Conservation (phyloP, 2,113 vertebrate genomes). For the Falcunculus frontatus region DNA sequence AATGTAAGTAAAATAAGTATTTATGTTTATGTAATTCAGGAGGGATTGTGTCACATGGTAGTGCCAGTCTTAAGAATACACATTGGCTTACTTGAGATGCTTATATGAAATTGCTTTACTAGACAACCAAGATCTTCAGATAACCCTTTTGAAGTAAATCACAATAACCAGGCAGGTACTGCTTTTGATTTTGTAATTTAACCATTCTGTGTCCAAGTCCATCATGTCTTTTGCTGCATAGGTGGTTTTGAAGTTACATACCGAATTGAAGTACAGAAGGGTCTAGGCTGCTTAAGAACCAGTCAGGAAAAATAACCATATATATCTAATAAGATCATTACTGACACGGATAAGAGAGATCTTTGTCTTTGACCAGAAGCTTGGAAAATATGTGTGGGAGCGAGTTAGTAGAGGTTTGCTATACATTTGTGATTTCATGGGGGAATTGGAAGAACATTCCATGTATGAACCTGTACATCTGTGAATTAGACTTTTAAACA, state of each 20-base stretch:
- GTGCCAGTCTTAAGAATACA: neutral
- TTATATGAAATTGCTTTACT: neutral
- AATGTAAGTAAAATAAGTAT: neutral
- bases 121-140: neutral
- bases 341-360: rapidly evolving
- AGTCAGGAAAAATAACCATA: neutral
- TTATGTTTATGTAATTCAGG: neutral
- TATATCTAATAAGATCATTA: neutral
- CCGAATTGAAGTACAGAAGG: neutral
- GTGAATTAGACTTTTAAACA: neutral
- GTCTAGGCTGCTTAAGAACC: neutral
- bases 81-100: neutral
- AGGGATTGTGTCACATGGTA: neutral
- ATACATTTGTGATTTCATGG: neutral
- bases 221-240: neutral
- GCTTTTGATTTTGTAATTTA: neutral
- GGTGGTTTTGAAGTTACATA: neutral
- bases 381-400: neutral
- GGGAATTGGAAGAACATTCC: neutral
- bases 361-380: neutral
- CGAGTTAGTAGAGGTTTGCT: neutral
- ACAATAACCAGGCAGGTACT: neutral
- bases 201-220: neutral
- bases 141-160: neutral
- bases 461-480: neutral